phyloP scores from a whole-genome alignment of 2,113 vertebrate species.

The Barnardius zonarius region DNA sequence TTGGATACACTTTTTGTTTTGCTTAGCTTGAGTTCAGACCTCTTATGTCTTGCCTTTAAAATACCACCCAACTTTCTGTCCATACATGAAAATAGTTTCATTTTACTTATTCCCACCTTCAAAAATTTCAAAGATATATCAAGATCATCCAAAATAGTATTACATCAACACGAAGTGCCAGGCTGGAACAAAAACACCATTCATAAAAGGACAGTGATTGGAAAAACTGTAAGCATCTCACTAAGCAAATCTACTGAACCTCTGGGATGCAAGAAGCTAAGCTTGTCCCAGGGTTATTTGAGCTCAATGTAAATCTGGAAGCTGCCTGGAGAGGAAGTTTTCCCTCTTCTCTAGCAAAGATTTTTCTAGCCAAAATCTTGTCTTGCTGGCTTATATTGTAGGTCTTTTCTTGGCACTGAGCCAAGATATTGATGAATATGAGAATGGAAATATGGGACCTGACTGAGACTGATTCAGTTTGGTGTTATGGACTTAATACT shows the following conservation, averaged over 20 bases:
- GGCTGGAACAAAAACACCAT: not conserved
- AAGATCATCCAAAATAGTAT: not conserved
- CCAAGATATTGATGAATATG: constrained; percentile 12
- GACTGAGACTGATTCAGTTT: not conserved
- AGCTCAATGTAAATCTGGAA: constrained; percentile 29
- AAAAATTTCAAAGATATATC: not conserved
- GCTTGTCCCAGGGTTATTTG: not conserved
- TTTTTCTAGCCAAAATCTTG: constrained; percentile 30
- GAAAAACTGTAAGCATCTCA: not conserved
- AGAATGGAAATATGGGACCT: constrained; percentile 16
- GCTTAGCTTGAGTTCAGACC: not conserved
- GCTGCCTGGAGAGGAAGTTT: not conserved
- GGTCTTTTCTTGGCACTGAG: constrained; percentile 9
- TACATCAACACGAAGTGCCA: not conserved
- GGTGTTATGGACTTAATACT: not conserved
- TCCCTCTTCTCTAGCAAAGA: not conserved
- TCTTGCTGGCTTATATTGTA: fast-evolving
- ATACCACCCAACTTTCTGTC: not conserved
- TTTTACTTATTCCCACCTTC: not conserved
- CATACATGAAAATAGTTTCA: not conserved
- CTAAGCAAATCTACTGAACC: not conserved
- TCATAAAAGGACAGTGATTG: not conserved
- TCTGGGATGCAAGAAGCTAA: not conserved
- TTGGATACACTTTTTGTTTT: constrained; percentile 49
- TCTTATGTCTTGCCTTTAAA: not conserved